Conservation (phyloP, 2,797 vertebrate species). For the Eutrigla gurnardus region DNA sequence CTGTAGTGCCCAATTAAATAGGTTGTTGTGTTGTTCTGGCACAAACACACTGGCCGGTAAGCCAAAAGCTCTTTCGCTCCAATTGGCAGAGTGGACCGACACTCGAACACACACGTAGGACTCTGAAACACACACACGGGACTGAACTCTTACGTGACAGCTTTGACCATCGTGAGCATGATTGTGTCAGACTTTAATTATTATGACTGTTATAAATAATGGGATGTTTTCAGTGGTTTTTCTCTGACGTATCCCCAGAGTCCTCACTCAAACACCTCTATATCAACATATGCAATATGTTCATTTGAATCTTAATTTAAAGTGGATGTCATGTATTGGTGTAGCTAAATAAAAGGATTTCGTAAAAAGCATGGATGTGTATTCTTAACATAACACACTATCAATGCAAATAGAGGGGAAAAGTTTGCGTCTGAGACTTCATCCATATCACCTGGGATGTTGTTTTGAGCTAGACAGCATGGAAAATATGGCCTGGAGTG, state of each 20-base stretch:
- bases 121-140: slow-evolving; percentile 1
- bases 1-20: slow-evolving; percentile 21
- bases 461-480: too few relatives aligned
- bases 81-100: slow-evolving; percentile 51
- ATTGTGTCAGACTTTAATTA: background rate
- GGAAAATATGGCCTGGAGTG: too few relatives aligned
- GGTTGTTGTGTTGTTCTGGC: slow-evolving; percentile 52
- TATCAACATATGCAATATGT: background rate
- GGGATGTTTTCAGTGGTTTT: background rate
- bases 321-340: background rate
- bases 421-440: too few relatives aligned
- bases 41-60: slow-evolving; percentile 30
- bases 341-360: background rate
- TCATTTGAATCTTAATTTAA: background rate
- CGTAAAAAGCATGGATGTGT: background rate
- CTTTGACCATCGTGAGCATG: background rate
- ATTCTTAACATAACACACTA: background rate
- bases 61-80: slow-evolving; percentile 67
- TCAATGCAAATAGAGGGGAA: too few relatives aligned
- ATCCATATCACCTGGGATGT: too few relatives aligned
- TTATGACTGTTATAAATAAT: background rate
- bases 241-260: background rate
- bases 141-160: background rate
- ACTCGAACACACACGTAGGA: slow-evolving; percentile 32
- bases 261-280: background rate